A percentile compares a stretch with the other conserved stretches of the same genome.
Conservation (phyloP, 2,888 invertebrate species). For the Trissolcus japonicus region DNA sequence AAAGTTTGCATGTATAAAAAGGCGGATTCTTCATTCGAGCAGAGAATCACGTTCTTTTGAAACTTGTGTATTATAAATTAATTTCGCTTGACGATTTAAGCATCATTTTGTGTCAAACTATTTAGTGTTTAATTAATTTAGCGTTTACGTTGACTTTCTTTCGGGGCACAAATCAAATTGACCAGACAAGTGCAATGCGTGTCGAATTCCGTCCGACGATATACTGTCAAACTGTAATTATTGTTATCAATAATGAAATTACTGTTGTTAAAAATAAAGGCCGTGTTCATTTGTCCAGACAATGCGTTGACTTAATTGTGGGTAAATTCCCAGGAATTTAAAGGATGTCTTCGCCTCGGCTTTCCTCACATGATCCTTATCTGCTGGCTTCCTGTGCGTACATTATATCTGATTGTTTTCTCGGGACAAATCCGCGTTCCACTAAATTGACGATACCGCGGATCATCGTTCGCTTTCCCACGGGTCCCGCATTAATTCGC, state of each 20-base stretch:
- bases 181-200: slow-evolving; percentile 17
- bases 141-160: neutral
- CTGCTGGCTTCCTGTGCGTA: slow-evolving; percentile 65
- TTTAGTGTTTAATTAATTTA: slow-evolving; percentile 10
- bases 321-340: slow-evolving; percentile 75
- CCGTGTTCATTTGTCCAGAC: slow-evolving; percentile 70
- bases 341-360: slow-evolving; percentile 70
- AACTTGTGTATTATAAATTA: neutral
- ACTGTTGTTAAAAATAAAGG: slow-evolving; percentile 72
- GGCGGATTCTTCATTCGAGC: neutral
- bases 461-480: slow-evolving; percentile 50
- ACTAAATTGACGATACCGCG: slow-evolving; percentile 50
- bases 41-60: too few species aligned
- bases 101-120: slow-evolving; percentile 11
- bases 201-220: slow-evolving; percentile 65
- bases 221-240: slow-evolving; percentile 69
- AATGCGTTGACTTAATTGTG: slow-evolving; percentile 74
- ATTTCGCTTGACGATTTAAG: neutral
- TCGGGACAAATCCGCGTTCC: slow-evolving; percentile 51
- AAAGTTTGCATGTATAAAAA: too few species aligned
- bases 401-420: slow-evolving; percentile 60
- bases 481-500: slow-evolving; percentile 51
- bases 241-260: slow-evolving; percentile 69
- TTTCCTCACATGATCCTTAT: slow-evolving; percentile 68
- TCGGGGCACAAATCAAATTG: slow-evolving; percentile 46